Conservation (phyloP, 2,113 vertebrate genomes). For the Callopanchax toddi region DNA sequence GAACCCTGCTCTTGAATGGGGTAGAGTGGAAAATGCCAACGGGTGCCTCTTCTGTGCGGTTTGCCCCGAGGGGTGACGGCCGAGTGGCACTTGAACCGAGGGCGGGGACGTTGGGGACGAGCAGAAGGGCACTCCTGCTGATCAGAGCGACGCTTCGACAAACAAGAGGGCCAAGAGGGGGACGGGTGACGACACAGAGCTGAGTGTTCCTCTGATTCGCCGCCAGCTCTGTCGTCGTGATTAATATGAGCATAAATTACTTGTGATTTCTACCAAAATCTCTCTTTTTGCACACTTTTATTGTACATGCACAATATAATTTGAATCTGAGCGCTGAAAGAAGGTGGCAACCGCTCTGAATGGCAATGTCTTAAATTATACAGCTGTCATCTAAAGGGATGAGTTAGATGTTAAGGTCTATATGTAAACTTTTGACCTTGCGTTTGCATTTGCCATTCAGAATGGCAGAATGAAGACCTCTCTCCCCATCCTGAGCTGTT, state of each 20-base stretch:
- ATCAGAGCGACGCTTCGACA: slow-evolving; percentile 41
- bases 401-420: slow-evolving; percentile 18
- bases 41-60: slow-evolving; percentile 5
- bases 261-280: background rate
- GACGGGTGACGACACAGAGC: too few species aligned
- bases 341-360: too few species aligned
- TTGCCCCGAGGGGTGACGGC: slow-evolving; percentile 23
- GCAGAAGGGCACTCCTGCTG: slow-evolving; percentile 43
- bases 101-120: slow-evolving; percentile 22
- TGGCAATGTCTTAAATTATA: slow-evolving; percentile 4
- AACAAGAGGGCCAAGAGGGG: slow-evolving; percentile 20
- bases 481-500: slow-evolving; percentile 25
- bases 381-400: background rate
- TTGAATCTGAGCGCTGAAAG: too few species aligned
- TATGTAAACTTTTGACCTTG: slow-evolving; percentile 44
- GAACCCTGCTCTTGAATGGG: slow-evolving; percentile 14
- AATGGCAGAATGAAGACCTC: too few species aligned
- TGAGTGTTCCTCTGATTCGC: slow-evolving; percentile 15
- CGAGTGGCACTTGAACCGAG: slow-evolving; percentile 45
- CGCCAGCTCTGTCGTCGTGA: slow-evolving; percentile 7
- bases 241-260: slow-evolving; percentile 8
- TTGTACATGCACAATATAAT: too few species aligned
- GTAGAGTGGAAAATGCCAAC: slow-evolving; percentile 9
- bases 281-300: background rate
- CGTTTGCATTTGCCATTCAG: slow-evolving; percentile 21